Conservation (phyloP, 2,888 invertebrate genomes). For the Drosophila birchii region DNA sequence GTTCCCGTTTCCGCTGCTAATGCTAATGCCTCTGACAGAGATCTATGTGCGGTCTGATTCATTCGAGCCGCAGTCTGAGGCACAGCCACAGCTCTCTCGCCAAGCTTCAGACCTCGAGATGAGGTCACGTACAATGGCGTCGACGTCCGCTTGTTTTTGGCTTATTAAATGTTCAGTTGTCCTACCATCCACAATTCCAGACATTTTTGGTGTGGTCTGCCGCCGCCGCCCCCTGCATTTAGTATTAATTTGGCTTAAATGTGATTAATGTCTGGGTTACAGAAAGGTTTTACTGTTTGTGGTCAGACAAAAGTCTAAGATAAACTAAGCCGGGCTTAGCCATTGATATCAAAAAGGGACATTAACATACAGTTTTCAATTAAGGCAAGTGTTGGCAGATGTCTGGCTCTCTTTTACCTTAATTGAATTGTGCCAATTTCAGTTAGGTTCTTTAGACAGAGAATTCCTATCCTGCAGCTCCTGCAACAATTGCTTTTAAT, state of each 20-base stretch:
- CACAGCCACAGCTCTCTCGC: constrained; percentile 1
- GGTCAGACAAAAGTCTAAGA: constrained; percentile 9
- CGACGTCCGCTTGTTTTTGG: constrained; percentile 67
- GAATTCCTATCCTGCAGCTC: background rate
- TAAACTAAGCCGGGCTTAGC: constrained; percentile 37
- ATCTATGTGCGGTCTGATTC: constrained; percentile 79
- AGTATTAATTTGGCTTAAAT: constrained; percentile 69
- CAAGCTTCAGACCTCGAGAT: constrained; percentile 48
- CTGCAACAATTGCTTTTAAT: background rate
- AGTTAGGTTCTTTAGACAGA: no score
- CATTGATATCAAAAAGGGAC: constrained; percentile 18
- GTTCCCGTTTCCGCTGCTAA: constrained; percentile 51
- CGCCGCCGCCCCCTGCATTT: constrained; percentile 39
- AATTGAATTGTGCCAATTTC: background rate
- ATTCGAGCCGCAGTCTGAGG: constrained; percentile 44
- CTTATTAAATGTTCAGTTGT: constrained; percentile 73
- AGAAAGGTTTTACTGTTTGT: constrained; percentile 29
- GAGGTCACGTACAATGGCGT: constrained; percentile 66
- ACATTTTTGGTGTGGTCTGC: constrained; percentile 28
- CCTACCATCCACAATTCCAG: constrained; percentile 31
- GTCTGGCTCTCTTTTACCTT: background rate
- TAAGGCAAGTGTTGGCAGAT: constrained; percentile 9
- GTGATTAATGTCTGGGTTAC: constrained; percentile 65
- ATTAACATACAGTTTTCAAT: constrained; percentile 36
- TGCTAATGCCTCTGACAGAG: constrained; percentile 74